Evolutionary conservation across 2,113 vertebrate genomes (phyloP), one percentile per base, ranked within the genome.

Genomic region (Carassius auratus): DNA sequence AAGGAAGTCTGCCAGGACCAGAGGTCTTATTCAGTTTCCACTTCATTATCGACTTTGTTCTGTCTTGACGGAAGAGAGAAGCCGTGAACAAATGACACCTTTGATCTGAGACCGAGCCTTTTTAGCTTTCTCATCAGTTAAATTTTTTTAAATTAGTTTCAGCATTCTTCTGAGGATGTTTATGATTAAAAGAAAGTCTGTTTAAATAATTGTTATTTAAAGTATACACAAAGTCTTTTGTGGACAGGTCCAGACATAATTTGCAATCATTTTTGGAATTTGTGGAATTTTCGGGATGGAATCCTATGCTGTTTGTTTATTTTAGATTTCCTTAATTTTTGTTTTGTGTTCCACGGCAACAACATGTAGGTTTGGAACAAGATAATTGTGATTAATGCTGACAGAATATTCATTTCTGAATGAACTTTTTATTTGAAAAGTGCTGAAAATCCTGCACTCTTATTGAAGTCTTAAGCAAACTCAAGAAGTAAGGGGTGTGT

Each of bases 11-110:
- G 81, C 50, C 42, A 87, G 86, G 76, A 69, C 69, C 81, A 21
- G 3, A 57, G 76, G 59, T 84, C 42, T 85, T 76, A 57, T 84
- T 68, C 89, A 80, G 84, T 76, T 91, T 73, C 82, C 87, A 90
- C 90, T 76, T 92, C 86, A 90, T 93, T 93, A 90, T 91, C 93
- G 90, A 91, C 50, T 89, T 89, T 83, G 88, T 86, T 89, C 86
- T 90, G 55, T 68, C 55, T 64, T 81, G 48, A 85, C 85, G 62
- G 86, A 87, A 50, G 84, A 86, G 71, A 69, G 45, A 66, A 33
- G 45, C 9, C 14, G 23, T 73, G 80, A 62, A 50, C 6, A 74
- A 74, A 62, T 76, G 81, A 84, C 66, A 85, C 77, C 61, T 26
- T 62, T 55, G 57, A 75, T 76, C 62, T 66, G 64, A 77, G 73